Conservation (phyloP, 2,888 invertebrate genomes). For the Caenorhabditis japonica region DNA sequence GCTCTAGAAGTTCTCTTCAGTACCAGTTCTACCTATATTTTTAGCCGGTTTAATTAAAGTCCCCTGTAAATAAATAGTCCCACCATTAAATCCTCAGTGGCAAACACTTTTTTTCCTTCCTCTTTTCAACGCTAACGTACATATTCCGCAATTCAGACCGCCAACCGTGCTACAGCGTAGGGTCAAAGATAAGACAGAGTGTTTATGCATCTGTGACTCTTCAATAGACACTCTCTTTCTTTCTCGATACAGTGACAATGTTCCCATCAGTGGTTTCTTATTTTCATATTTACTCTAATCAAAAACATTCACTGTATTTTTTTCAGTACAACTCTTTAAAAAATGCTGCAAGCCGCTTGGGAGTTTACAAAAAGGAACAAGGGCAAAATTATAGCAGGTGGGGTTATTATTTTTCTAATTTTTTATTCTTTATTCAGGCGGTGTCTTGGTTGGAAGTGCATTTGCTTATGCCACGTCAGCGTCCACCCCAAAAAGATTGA, state of each 20-base stretch:
- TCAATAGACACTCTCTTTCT: background rate
- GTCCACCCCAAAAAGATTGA: background rate
- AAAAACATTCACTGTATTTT: background rate
- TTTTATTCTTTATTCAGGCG: constrained; percentile 22
- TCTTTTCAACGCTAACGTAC: too few relatives aligned
- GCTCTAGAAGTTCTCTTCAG: too few relatives aligned
- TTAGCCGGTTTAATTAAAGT: too few relatives aligned
- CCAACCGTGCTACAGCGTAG: constrained; percentile 46
- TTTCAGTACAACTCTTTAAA: background rate
- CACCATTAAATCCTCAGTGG: too few relatives aligned
- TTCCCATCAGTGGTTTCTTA: constrained; percentile 4
- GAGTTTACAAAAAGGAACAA: constrained; percentile 68
- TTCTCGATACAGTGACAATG: constrained; percentile 6
- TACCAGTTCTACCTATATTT: too few relatives aligned
- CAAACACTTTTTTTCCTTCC: too few relatives aligned
- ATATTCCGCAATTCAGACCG: too few relatives aligned
- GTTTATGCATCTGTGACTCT: constrained; percentile 16
- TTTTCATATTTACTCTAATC: background rate
- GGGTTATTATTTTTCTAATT: background rate
- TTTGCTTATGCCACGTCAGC: constrained; percentile 30
- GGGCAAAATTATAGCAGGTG: constrained; percentile 59
- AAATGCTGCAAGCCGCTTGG: constrained; percentile 63
- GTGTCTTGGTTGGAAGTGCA: constrained; percentile 55
- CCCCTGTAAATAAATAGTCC: too few relatives aligned
- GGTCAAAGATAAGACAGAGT: constrained; percentile 30